Evolutionary conservation across 2,797 vertebrate genomes (phyloP), one percentile per base, ranked within the genome.

Genomic region (Coilia nasus): DNA sequence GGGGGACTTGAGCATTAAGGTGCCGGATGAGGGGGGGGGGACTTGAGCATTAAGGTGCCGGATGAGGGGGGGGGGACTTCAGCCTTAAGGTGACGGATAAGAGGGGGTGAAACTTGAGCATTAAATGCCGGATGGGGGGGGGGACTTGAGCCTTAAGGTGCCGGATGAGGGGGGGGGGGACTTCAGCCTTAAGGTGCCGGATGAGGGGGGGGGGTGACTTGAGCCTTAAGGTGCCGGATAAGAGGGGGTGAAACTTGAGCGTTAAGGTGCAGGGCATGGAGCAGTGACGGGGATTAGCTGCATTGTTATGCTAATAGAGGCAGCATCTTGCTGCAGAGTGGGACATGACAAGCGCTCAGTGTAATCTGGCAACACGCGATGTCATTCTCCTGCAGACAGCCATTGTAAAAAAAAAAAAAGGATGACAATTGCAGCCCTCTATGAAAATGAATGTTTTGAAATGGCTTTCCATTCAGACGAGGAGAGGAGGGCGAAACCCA

Each of bases 381-480:
- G 64, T 71, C 64, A 71, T 31, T 71, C 64, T 25, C 64, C 25
- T 15, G 64, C 25, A 71, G 64, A 25, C 64, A 12, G 28, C 28
- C 15, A 71, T 71, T 71, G 64, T 71, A 31, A 64, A 64, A 67
- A 67, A 41, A 41, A 41, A 41, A 28, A 23, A 62, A 28, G 64
- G 64, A 71, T 71, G 64, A 71, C 64, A 71, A 71, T 71, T 71
- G 25, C 64, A 71, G 64, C 64, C 28, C 64, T 35, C 64, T 71
- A 25, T 71, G 64, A 71, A 71, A 71, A 71, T 71, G 64, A 71
- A 71, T 71, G 64, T 71, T 71, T 71, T 71, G 25, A 71, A 71
- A 71, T 71, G 64, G 64, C 28, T 71, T 71, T 71, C 64, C 64
- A 71, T 71, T 71, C 64, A 71, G 64, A 12, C 64, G 64, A 71